These are phyloP conservation scores for Clarias macrocephalus DNA, from an alignment of 2,113 vertebrate genomes.

Conservation along the genomic window DNA sequence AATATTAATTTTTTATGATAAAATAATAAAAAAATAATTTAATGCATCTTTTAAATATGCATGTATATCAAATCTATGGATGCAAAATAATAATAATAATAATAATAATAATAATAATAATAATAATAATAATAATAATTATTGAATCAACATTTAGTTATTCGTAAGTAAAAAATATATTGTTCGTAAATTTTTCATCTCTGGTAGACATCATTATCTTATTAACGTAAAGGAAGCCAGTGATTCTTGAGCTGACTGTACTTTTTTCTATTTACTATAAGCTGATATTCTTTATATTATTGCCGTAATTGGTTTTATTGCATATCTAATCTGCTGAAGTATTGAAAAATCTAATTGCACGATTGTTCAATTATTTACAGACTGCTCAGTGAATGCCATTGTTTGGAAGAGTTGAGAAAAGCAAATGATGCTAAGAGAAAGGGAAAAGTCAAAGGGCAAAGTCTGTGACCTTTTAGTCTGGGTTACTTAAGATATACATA, in stretches of 20 bases:
- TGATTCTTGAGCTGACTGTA: background rate
- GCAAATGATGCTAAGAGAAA: conserved; percentile 14
- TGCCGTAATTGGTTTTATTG: background rate
- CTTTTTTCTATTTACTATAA: background rate
- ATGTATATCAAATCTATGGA: too few relatives aligned
- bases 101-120: too few relatives aligned
- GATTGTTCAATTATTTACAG: conserved; percentile 22
- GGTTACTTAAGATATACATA: conserved; percentile 48
- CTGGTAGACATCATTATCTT: background rate
- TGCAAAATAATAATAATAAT: too few relatives aligned
- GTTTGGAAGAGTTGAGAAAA: background rate
- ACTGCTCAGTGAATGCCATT: background rate
- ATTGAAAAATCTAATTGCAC: background rate
- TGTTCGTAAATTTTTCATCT: background rate
- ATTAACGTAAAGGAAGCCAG: background rate
- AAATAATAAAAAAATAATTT: too few relatives aligned
- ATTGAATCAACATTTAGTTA: too few relatives aligned
- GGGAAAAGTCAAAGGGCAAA: conserved; percentile 65
- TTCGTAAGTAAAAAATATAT: background rate
- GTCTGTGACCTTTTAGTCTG: conserved; percentile 57
- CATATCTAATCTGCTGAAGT: background rate
- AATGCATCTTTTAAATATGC: too few relatives aligned
- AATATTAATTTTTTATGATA: too few relatives aligned
- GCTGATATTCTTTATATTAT: background rate
- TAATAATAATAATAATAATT: too few relatives aligned